Percentiles rank a stretch among this genome's conserved stretches.
These are phyloP conservation scores for Thaumetopoea pityocampa DNA, from an alignment of 1,140 invertebrate species.

Conservation along the genomic window DNA sequence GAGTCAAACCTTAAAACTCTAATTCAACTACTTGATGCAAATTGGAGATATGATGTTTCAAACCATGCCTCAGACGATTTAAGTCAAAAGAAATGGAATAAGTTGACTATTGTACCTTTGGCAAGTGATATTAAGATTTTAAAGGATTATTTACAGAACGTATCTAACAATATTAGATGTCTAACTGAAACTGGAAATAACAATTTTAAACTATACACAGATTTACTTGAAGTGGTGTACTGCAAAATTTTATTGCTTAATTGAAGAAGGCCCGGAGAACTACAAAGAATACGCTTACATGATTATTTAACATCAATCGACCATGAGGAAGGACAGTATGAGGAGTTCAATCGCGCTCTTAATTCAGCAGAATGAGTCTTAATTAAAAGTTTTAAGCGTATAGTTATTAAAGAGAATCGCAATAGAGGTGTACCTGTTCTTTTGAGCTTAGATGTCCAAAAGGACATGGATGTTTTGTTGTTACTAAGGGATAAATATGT, in stretches of 20 bases:
- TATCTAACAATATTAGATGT: too few species aligned
- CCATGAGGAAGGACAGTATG: conserved; percentile 7
- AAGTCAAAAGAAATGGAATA: conserved; percentile 37
- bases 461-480: conserved; percentile 20
- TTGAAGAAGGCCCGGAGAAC: conserved; percentile 31
- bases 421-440: conserved; percentile 18
- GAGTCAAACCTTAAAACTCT: conserved; percentile 16
- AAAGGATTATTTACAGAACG: conserved; percentile 31
- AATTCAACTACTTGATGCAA: conserved; percentile 14
- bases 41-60: conserved; percentile 19
- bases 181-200: too few species aligned
- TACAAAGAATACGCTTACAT: conserved; percentile 10
- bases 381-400: conserved; percentile 13
- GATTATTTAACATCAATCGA: conserved; percentile 1
- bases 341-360: conserved; percentile 15
- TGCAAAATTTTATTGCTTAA: conserved; percentile 34
- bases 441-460: conserved; percentile 13
- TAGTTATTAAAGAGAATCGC: conserved; percentile 19
- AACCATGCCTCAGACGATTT: conserved; percentile 28
- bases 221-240: conserved; percentile 29
- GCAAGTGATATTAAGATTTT: conserved; percentile 36
- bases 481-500: conserved; percentile 20
- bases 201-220: conserved; percentile 16
- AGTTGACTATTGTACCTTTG: conserved; percentile 37
- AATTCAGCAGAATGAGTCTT: conserved; percentile 8